Evolutionary conservation across 2,888 invertebrate species (phyloP).

Genomic region (Caenorhabditis imperialis): DNA sequence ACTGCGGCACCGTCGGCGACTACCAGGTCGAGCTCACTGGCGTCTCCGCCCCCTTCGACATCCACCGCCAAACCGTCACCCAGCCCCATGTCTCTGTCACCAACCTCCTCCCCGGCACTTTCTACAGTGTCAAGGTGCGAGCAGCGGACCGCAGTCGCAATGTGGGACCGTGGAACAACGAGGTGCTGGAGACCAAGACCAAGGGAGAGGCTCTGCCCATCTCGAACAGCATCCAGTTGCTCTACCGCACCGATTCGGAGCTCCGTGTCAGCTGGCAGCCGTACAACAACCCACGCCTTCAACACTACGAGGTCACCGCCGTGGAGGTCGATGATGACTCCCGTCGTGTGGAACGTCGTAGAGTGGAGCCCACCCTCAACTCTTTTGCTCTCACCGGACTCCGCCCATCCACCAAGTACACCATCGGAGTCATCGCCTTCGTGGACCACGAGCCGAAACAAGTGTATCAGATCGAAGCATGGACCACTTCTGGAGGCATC

Average conservation of each 20-base stretch:
- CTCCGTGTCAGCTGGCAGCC: constrained; percentile 74
- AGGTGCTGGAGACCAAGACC: constrained; percentile 72
- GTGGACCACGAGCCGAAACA: constrained; percentile 76
- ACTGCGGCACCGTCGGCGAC: constrained; percentile 77
- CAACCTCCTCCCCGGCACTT: constrained; percentile 77
- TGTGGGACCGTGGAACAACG: constrained; percentile 76
- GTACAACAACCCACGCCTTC: constrained; percentile 68
- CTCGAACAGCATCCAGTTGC: constrained; percentile 61
- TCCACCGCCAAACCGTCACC: constrained; percentile 76
- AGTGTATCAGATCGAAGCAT: constrained; percentile 67
- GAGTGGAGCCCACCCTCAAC: constrained; percentile 69
- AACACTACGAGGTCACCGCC: constrained; percentile 76
- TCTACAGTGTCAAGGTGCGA: constrained; percentile 75
- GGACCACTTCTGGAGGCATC: constrained; percentile 64
- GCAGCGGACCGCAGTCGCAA: constrained; percentile 74
- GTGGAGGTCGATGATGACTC: constrained; percentile 62
- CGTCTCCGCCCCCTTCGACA: constrained; percentile 73
- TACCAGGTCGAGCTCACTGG: constrained; percentile 76
- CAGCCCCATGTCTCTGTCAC: constrained; percentile 76
- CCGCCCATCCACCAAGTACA: constrained; percentile 74
- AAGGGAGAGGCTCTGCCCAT: constrained; percentile 74
- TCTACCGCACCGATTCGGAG: constrained; percentile 72
- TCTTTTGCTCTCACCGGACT: constrained; percentile 73
- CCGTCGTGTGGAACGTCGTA: constrained; percentile 66
- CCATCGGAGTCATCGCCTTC: constrained; percentile 77